phyloP scores from a whole-genome alignment of 2,113 vertebrate species.

The Amazona guildingii region DNA sequence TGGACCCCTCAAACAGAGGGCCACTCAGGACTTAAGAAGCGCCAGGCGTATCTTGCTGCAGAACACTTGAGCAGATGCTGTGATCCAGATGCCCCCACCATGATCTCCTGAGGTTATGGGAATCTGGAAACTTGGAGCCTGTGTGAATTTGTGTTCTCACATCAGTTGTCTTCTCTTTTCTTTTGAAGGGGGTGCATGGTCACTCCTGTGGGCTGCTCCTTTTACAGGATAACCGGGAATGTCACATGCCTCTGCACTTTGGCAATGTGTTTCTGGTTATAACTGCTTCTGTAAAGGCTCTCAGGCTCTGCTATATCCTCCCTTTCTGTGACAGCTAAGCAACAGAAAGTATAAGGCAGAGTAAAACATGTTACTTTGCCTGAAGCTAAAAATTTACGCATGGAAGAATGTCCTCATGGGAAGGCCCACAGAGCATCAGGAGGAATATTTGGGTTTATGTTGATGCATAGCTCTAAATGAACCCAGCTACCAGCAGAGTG shows the following conservation, averaged over 20 bases:
- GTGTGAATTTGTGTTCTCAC: not conserved
- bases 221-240: rapidly evolving
- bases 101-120: not conserved
- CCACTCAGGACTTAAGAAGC: not conserved
- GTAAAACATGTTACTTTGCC: not conserved
- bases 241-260: rapidly evolving
- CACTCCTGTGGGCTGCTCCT: rapidly evolving
- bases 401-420: not conserved
- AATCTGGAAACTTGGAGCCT: not conserved
- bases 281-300: not conserved
- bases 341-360: not conserved
- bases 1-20: not conserved
- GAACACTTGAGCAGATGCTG: not conserved
- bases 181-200: not conserved
- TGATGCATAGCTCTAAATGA: not conserved
- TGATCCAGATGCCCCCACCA: not conserved
- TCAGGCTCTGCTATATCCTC: not conserved
- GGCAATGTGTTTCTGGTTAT: not conserved
- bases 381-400: not conserved
- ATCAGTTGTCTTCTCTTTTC: not conserved
- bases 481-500: not conserved
- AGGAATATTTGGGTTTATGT: not conserved
- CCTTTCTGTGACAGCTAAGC: not conserved
- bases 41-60: not conserved
- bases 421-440: not conserved